These are phyloP conservation scores for Leptopilina clavipes DNA, from an alignment of 1,140 invertebrate genomes.

Conservation along the genomic window DNA sequence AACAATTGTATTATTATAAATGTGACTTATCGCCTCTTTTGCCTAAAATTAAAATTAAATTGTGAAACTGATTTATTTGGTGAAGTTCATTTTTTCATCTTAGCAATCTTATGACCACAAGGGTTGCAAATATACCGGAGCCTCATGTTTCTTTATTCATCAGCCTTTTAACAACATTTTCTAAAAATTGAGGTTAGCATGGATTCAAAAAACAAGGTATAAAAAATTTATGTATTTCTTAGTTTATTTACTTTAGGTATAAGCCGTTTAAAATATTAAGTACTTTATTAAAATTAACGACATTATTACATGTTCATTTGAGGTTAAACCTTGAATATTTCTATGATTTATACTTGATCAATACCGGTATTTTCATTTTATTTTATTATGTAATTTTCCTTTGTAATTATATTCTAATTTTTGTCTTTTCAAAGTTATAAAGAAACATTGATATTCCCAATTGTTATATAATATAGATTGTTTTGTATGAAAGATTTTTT, in stretches of 20 bases:
- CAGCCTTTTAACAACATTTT: conserved; percentile 60
- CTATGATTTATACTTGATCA: not conserved
- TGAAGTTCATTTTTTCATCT: no score
- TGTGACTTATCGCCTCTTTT: no score
- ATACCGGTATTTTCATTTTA: conserved; percentile 11
- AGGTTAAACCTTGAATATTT: conserved; percentile 43
- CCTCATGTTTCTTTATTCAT: conserved; percentile 52
- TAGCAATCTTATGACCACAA: no score
- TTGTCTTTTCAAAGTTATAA: not conserved
- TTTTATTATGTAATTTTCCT: conserved; percentile 26
- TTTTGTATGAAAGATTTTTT: no score
- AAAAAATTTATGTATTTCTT: conserved; percentile 29
- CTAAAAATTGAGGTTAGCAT: conserved; percentile 55
- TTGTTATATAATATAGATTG: not conserved
- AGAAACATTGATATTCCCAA: not conserved
- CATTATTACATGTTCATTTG: conserved; percentile 1
- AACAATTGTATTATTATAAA: not conserved
- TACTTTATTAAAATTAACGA: not conserved
- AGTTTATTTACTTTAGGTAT: not conserved
- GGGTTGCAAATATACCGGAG: conserved; percentile 43
- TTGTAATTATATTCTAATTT: not conserved
- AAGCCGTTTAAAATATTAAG: no score
- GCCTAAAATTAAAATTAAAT: no score
- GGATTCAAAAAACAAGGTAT: conserved; percentile 58
- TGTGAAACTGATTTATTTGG: no score